Percentiles rank a stretch among this genome's conserved stretches.
Conservation (phyloP, 1,140 invertebrate genomes). For the Pseudomyrmex sp. region DNA sequence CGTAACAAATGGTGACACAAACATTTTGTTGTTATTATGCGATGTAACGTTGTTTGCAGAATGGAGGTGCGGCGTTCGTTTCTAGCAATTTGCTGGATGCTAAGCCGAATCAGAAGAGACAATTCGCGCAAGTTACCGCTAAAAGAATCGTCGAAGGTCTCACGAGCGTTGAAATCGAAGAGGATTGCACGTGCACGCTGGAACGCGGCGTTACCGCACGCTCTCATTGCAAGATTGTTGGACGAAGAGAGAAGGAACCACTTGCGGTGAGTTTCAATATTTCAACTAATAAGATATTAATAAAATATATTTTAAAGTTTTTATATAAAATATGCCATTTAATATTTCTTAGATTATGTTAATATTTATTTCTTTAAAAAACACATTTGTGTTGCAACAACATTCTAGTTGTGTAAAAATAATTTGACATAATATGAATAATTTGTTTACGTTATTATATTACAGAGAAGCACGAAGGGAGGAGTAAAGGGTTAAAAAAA, state of each 20-base stretch:
- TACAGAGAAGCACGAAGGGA: constrained; percentile 78
- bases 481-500: constrained; percentile 73
- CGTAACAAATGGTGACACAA: background rate
- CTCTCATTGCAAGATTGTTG: constrained; percentile 83
- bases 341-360: too few species aligned
- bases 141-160: constrained; percentile 84
- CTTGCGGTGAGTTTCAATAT: constrained; percentile 63
- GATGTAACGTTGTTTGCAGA: constrained; percentile 79
- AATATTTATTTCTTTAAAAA: too few species aligned
- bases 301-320: background rate
- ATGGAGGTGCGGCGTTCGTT: constrained; percentile 86
- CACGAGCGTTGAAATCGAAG: constrained; percentile 79
- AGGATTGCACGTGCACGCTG: constrained; percentile 86
- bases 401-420: too few species aligned
- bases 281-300: background rate
- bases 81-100: constrained; percentile 85
- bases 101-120: constrained; percentile 86
- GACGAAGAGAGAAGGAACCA: constrained; percentile 81
- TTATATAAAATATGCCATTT: too few species aligned
- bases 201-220: constrained; percentile 75
- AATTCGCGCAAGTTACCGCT: constrained; percentile 85
- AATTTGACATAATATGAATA: too few species aligned
- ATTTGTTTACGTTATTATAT: constrained; percentile 43
- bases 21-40: background rate
- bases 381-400: too few species aligned